Evolutionary conservation across 2,113 vertebrate species (phyloP), one percentile per base, ranked within the genome.

Genomic region (Clarias macrocephalus): DNA sequence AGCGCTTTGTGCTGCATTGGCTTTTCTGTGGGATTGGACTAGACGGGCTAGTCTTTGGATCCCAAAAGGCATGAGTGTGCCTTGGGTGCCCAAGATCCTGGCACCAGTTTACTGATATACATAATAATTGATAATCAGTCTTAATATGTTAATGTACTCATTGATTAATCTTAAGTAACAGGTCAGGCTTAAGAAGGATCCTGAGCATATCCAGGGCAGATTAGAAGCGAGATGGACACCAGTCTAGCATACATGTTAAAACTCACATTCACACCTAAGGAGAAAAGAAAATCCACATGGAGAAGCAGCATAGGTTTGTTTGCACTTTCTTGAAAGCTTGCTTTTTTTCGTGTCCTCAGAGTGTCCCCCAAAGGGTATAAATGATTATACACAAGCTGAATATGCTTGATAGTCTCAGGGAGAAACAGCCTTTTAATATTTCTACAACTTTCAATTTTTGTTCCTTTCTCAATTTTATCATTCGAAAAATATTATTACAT

Each of bases 271-370:
- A 56, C 15, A 56, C 63, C 23, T 16, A 30, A 6, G 30, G 23
- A 15, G 23, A 63, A 18, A 3, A 80, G 7, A 33, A 59, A 80
- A 59, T n/a, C n/a, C 42, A 52, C 42, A 56, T 0, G 25, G 21
- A 11, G 3, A 56, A 77, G 48, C 52, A 56, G 25, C 6, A 57
- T 0, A 72, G 56, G 56, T 83, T 83, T 66, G 59, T 33, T 30
- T 52, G 73, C 42, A n/a, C 63, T 21, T 21, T 21, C 42, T 68
- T 18, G 81, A 66, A 52, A 30, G 16, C 63, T 33, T 72, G 82
- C 56, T 73, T 76, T 85, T 75, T 19, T 85, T 48, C 15, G 54
- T 84, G 52, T 84, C 30, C n/a, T 21, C 66, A 8, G 57, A 48
- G 13, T 2, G 42, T 76, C 75, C 37, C 62, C 13, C 37, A 54